A percentile compares a stretch with the other conserved stretches of the same genome.
phyloP scores from a whole-genome alignment of 2,113 vertebrate genomes.

The Thomomys bottae region DNA sequence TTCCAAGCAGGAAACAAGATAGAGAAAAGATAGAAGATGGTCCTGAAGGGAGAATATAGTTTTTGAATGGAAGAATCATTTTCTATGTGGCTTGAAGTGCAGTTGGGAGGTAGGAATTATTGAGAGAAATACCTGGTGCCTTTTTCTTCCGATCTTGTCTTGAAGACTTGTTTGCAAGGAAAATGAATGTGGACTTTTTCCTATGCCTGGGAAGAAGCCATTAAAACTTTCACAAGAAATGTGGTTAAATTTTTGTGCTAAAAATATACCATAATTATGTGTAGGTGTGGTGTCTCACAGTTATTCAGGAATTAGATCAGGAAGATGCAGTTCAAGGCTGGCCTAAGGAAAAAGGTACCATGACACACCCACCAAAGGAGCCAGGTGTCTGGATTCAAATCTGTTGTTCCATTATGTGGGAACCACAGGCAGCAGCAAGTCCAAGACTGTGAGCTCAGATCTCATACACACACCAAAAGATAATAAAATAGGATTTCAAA shows the following conservation, averaged over 20 bases:
- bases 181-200: constrained; percentile 32
- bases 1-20: not conserved
- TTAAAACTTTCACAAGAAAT: constrained; percentile 8
- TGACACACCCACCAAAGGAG: no score
- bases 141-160: not conserved
- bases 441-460: no score
- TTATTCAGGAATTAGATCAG: no score
- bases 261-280: no score
- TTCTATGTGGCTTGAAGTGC: not conserved
- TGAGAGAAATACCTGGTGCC: not conserved
- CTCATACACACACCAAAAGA: not conserved
- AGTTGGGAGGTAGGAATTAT: not conserved
- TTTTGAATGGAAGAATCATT: not conserved
- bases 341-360: no score
- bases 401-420: no score
- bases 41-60: not conserved
- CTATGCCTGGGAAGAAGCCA: not conserved
- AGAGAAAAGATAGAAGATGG: not conserved
- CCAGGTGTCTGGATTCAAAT: no score
- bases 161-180: not conserved
- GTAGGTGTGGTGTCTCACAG: no score
- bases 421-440: no score
- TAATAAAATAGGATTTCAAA: constrained; percentile 5
- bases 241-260: constrained; percentile 3
- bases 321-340: no score